Percentiles rank a stretch among this genome's conserved stretches.
phyloP scores from a whole-genome alignment of 2,113 vertebrate species.

The Perccottus glenii region DNA sequence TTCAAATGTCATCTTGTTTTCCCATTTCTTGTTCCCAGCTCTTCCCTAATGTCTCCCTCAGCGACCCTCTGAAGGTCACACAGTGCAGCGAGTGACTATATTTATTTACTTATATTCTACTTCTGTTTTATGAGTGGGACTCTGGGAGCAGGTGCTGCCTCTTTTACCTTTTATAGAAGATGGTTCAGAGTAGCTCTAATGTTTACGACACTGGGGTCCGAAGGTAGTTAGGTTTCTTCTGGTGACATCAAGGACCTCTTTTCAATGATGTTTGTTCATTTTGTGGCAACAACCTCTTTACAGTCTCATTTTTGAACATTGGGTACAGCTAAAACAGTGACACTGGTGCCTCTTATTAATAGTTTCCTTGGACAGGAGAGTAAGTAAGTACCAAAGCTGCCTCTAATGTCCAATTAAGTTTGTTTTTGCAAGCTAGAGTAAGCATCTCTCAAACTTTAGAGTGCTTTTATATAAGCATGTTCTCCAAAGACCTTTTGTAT shows the following conservation, averaged over 20 bases:
- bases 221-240: slow-evolving; percentile 33
- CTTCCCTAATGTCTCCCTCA: not conserved
- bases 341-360: too few relatives aligned
- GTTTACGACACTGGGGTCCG: slow-evolving; percentile 11
- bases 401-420: too few relatives aligned
- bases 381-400: too few relatives aligned
- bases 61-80: slow-evolving; percentile 60
- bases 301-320: too few relatives aligned
- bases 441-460: too few relatives aligned
- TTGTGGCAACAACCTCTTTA: not conserved
- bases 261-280: slow-evolving; percentile 3
- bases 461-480: not conserved
- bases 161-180: slow-evolving; percentile 47
- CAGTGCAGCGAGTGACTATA: slow-evolving; percentile 35
- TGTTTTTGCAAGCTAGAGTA: too few relatives aligned
- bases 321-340: too few relatives aligned
- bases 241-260: slow-evolving; percentile 37
- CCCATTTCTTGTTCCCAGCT: not conserved
- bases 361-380: too few relatives aligned
- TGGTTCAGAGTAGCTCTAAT: slow-evolving; percentile 14
- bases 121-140: not conserved
- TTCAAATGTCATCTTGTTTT: not conserved
- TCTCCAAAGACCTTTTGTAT: not conserved
- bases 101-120: slow-evolving; percentile 70
- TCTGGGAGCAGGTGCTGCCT: not conserved